phyloP scores from a whole-genome alignment of 2,797 vertebrate species.

The Triplophysa bombifrons region DNA sequence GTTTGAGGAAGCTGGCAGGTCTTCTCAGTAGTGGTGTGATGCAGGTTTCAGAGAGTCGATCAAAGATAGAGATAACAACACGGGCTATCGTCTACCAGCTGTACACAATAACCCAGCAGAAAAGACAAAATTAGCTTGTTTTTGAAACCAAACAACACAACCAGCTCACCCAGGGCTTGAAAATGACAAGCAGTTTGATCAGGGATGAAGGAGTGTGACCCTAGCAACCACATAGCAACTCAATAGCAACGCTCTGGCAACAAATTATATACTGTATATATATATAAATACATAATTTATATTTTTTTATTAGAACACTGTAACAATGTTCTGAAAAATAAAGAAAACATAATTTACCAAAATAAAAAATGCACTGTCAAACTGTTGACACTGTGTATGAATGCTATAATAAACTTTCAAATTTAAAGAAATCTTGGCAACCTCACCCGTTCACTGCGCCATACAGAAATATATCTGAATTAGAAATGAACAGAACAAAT shows the following conservation, averaged over 20 bases:
- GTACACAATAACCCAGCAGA: not conserved
- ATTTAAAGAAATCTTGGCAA: not conserved
- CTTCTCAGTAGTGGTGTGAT: conserved; percentile 30
- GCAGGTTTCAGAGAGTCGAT: conserved; percentile 17
- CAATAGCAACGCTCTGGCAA: not conserved
- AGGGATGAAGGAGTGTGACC: not conserved
- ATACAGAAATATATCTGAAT: not conserved
- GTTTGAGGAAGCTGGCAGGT: conserved; percentile 12
- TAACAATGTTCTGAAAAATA: too few relatives aligned
- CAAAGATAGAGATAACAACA: conserved; percentile 4
- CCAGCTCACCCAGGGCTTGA: too few relatives aligned
- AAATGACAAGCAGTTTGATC: too few relatives aligned
- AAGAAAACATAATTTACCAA: too few relatives aligned
- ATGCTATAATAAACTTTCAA: not conserved
- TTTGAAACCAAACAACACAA: too few relatives aligned
- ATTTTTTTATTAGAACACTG: too few relatives aligned
- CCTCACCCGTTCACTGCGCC: not conserved
- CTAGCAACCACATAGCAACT: not conserved
- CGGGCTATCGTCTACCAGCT: not conserved
- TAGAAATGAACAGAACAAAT: too few relatives aligned
- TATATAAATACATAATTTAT: too few relatives aligned
- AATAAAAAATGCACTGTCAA: too few relatives aligned
- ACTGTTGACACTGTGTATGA: too few relatives aligned
- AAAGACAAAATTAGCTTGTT: not conserved
- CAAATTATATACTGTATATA: too few relatives aligned